Base-by-base conservation (phyloP, 1,140 invertebrate genomes). In the Zaprionus capensis region DNA sequence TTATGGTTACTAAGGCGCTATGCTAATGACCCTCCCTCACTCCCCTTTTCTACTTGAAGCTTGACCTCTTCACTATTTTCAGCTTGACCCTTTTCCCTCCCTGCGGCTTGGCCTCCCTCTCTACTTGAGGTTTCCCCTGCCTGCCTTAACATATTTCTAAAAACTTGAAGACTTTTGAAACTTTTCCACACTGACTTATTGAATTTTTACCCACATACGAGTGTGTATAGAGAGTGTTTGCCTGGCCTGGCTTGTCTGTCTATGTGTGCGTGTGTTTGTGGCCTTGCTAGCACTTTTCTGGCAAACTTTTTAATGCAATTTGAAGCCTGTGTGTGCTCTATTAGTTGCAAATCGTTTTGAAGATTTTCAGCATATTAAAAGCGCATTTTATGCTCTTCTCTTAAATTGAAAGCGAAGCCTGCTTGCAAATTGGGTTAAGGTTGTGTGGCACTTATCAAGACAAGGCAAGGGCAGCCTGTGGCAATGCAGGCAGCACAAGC, bases 241-340 rank as follows among this genome's bases (percentile, higher is more conserved):
- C 31, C 9, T 31, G 9, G 53, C 7, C 34, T 4, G 58, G n/a
- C n/a, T n/a, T n/a, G n/a, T n/a, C n/a, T n/a, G n/a, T n/a, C n/a
- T n/a, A n/a, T 65, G n/a, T 63, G 67, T 41, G 46, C 64, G 55
- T 67, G 28, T 49, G 73, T 68, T 53, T 65, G 61, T 71, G 74
- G 68, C 51, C 61, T 67, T 71, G 68, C 64, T 38, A 46, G 68
- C 78, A 81, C 75, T 85, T 76, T 77, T 46, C 34, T 73, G 53
- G 55, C 66, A 63, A 85, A 90, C 68, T 88, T 88, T 90, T 84
- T 90, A 90, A 88, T 90, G 81, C 85, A 86, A 84, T 90, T 90
- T 84, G 84, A 84, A 88, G 81, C 81, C 81, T 68, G 72, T 17
- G n/a, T 68, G 72, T 17, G n/a, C 14, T 46, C 9, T 90, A 90